A percentile compares a stretch with the other conserved stretches of the same genome.
Conservation (phyloP, 2,113 vertebrate species). For the Carlito syrichta region DNA sequence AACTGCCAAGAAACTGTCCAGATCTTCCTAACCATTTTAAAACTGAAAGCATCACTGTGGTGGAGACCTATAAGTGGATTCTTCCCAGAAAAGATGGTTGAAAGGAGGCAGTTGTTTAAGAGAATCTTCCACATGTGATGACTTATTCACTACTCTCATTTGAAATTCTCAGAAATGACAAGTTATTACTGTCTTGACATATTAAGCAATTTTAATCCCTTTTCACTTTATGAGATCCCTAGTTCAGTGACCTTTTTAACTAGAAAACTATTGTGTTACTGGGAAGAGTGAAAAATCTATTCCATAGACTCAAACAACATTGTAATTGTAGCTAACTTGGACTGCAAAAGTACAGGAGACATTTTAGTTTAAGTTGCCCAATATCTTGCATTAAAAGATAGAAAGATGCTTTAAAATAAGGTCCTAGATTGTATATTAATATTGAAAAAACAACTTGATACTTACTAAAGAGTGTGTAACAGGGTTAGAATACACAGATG, state of each 20-base stretch:
- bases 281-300: background rate
- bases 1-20: background rate
- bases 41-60: background rate
- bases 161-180: constrained; percentile 18
- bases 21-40: background rate
- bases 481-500: background rate
- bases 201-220: background rate
- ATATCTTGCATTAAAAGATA: background rate
- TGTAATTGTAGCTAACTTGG: background rate
- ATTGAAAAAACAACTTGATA: background rate
- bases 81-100: background rate
- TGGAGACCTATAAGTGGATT: background rate
- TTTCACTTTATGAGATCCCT: background rate
- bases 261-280: background rate
- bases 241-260: background rate
- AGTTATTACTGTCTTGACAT: background rate
- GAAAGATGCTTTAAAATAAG: background rate
- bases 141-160: background rate
- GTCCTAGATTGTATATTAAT: background rate
- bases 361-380: background rate
- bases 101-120: background rate
- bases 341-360: background rate
- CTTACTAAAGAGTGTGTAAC: background rate
- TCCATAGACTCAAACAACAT: background rate
- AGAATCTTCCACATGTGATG: background rate